Conservation (phyloP, 2,113 vertebrate genomes). For the Cephalophus harveyi region DNA sequence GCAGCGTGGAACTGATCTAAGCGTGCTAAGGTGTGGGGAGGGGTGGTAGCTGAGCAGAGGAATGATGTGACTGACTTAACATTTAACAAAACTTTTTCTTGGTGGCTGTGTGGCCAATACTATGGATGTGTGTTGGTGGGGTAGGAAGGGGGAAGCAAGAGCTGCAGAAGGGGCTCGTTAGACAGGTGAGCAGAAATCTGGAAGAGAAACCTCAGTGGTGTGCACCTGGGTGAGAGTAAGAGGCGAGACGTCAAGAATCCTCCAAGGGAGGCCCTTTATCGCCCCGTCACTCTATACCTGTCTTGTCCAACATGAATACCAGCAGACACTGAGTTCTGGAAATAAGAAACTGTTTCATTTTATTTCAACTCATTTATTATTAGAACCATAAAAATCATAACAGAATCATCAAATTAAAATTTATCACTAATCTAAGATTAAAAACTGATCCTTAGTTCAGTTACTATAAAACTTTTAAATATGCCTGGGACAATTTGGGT, state of each 20-base stretch:
- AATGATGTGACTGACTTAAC: background rate
- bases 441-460: background rate
- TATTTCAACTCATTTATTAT: background rate
- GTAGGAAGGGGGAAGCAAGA: background rate
- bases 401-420: background rate
- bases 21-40: background rate
- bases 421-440: background rate
- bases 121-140: background rate
- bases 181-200: background rate
- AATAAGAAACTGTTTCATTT: background rate
- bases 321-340: background rate
- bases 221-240: background rate
- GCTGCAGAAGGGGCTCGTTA: background rate
- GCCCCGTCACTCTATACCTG: accelerated
- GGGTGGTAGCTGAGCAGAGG: background rate
- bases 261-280: background rate
- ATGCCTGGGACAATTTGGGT: background rate
- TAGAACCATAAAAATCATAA: background rate
- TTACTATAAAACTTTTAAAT: background rate
- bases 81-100: background rate
- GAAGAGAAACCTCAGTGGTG: background rate
- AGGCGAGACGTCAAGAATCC: background rate
- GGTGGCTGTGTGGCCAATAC: background rate
- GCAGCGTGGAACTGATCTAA: background rate
- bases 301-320: background rate